Percentiles rank a stretch among this genome's conserved stretches.
phyloP scores from a whole-genome alignment of 1,140 invertebrate genomes.

The Geopemphigus sp. region DNA sequence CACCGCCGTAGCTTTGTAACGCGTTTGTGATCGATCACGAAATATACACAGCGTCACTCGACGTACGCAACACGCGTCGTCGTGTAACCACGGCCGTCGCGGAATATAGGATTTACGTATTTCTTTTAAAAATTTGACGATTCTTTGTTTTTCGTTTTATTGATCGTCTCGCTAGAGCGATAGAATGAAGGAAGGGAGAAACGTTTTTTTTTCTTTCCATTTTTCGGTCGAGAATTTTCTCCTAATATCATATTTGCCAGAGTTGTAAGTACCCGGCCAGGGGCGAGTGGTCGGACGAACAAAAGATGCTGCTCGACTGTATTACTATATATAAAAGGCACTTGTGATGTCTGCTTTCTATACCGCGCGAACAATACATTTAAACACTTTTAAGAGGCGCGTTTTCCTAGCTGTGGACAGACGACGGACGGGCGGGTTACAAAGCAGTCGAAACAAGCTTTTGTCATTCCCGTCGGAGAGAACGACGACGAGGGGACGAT shows the following conservation, averaged over 20 bases:
- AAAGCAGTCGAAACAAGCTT: constrained; percentile 27
- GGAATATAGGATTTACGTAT: not conserved
- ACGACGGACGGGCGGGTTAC: not conserved
- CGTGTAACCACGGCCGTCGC: too few species aligned
- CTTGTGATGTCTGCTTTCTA: constrained; percentile 44
- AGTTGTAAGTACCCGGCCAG: constrained; percentile 4
- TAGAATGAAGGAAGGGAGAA: not conserved
- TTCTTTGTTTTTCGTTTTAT: constrained; percentile 31
- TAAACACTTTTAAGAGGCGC: constrained; percentile 39
- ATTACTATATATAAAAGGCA: constrained; percentile 38
- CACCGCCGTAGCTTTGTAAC: not conserved
- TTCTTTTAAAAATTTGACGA: constrained; percentile 9
- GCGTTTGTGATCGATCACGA: not conserved
- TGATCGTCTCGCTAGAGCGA: not conserved
- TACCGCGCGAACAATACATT: constrained; percentile 31
- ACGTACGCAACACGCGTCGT: not conserved
- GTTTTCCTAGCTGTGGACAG: not conserved
- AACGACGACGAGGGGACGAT: not conserved
- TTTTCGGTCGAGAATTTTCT: constrained; percentile 7
- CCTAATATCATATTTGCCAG: constrained; percentile 3
- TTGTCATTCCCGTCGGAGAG: constrained; percentile 4
- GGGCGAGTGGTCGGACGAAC: constrained; percentile 35
- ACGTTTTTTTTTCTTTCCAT: constrained; percentile 18
- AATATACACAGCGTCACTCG: not conserved
- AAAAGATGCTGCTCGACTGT: constrained; percentile 34